Evolutionary conservation across 1,140 invertebrate species (phyloP).

Genomic region (Brachionus rotundiformis): DNA sequence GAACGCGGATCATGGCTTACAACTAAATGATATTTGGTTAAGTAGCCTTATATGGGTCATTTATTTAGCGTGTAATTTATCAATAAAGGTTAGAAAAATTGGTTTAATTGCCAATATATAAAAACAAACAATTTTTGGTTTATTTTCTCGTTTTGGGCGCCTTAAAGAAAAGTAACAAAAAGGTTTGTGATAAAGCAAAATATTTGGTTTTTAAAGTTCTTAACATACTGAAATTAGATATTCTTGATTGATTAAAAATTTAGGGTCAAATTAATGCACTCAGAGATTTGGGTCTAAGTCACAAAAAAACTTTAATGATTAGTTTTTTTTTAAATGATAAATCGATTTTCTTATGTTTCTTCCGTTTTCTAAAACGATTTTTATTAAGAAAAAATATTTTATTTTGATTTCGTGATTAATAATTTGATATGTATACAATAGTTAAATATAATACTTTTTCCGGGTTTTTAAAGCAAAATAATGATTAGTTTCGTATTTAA

Average conservation of each 20-base stretch:
- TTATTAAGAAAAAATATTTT: background rate
- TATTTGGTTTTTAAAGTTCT: background rate
- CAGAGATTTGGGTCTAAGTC: background rate
- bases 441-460: conserved; percentile 5
- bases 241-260: background rate
- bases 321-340: background rate
- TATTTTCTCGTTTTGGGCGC: background rate
- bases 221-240: background rate
- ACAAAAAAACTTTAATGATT: background rate
- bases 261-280: background rate
- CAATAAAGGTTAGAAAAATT: conserved; percentile 16
- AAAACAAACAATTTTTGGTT: background rate
- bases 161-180: background rate
- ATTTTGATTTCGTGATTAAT: conserved; percentile 6
- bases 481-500: background rate
- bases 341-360: conserved; percentile 23
- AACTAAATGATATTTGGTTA: background rate
- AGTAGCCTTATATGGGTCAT: conserved; percentile 6
- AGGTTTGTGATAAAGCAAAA: background rate
- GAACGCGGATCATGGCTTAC: background rate
- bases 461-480: background rate
- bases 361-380: background rate
- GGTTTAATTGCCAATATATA: background rate
- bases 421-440: conserved; percentile 1
- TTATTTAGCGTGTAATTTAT: background rate